Conservation (phyloP, 2,113 vertebrate species). For the Amazona vittata region DNA sequence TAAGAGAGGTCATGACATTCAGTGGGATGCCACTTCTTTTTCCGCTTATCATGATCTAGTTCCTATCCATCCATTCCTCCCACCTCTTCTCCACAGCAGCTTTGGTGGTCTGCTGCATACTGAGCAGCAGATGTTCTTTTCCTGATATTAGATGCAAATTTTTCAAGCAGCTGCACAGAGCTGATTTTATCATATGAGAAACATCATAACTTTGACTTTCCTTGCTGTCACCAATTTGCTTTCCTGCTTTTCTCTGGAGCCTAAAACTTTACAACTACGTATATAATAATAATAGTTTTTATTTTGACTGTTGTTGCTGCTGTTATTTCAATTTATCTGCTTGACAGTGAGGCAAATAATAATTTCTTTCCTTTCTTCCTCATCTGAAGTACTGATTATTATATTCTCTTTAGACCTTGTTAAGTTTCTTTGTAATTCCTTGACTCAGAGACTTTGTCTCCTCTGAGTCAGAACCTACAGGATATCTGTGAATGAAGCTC, state of each 20-base stretch:
- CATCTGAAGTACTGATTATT: neutral
- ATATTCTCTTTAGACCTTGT: neutral
- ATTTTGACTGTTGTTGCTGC: neutral
- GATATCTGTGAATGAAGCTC: neutral
- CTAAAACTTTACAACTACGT: neutral
- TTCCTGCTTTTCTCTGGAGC: neutral
- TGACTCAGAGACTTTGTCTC: neutral
- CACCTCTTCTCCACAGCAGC: neutral
- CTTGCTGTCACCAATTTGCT: conserved; percentile 1
- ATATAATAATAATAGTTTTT: neutral
- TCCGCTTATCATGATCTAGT: conserved; percentile 2
- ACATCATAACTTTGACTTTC: conserved; percentile 17
- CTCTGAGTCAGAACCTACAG: neutral
- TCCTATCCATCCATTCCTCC: conserved; percentile 30
- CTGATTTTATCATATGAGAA: conserved; percentile 26
- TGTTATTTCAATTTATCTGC: neutral
- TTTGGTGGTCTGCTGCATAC: conserved; percentile 48
- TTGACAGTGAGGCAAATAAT: neutral
- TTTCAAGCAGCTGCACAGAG: conserved; percentile 43
- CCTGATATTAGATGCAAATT: conserved; percentile 43
- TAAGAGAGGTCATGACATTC: conserved; percentile 57
- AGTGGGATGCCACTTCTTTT: conserved; percentile 19
- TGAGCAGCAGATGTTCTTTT: conserved; percentile 67
- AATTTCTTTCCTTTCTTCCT: neutral
- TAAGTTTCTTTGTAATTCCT: neutral